Evolutionary conservation across 1,140 invertebrate species (phyloP).

Genomic region (Atta cephalotes): DNA sequence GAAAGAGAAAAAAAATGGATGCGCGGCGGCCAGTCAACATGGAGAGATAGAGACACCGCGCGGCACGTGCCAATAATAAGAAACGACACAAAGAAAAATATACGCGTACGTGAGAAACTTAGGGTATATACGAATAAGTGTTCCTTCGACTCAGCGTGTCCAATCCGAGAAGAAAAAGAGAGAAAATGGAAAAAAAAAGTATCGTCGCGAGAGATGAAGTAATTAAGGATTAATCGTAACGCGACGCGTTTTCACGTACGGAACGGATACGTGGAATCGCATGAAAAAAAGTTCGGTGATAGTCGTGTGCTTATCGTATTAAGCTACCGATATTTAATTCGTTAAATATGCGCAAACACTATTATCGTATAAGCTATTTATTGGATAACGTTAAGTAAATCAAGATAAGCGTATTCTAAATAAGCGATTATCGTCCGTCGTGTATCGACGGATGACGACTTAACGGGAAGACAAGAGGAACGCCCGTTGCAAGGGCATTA

Average conservation of each 20-base stretch:
- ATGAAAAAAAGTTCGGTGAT: constrained; percentile 32
- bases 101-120: constrained; percentile 37
- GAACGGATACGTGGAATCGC: constrained; percentile 17
- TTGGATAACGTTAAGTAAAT: constrained; percentile 51
- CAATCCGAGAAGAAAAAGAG: constrained; percentile 18
- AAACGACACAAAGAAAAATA: constrained; percentile 49
- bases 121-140: constrained; percentile 58
- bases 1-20: not conserved
- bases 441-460: constrained; percentile 2
- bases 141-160: constrained; percentile 61
- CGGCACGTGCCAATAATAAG: constrained; percentile 52
- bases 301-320: constrained; percentile 51
- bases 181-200: constrained; percentile 19
- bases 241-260: constrained; percentile 33
- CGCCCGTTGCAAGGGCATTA: constrained; percentile 2
- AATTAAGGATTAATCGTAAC: constrained; percentile 44
- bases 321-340: constrained; percentile 40
- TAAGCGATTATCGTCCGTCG: constrained; percentile 26
- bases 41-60: not conserved
- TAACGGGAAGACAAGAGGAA: not conserved
- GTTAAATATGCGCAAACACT: constrained; percentile 42
- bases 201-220: not conserved
- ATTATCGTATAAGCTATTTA: constrained; percentile 45
- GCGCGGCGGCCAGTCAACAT: not conserved
- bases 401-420: constrained; percentile 58